Conservation (phyloP, 2,113 vertebrate species). For the Mesitornis unicolor region DNA sequence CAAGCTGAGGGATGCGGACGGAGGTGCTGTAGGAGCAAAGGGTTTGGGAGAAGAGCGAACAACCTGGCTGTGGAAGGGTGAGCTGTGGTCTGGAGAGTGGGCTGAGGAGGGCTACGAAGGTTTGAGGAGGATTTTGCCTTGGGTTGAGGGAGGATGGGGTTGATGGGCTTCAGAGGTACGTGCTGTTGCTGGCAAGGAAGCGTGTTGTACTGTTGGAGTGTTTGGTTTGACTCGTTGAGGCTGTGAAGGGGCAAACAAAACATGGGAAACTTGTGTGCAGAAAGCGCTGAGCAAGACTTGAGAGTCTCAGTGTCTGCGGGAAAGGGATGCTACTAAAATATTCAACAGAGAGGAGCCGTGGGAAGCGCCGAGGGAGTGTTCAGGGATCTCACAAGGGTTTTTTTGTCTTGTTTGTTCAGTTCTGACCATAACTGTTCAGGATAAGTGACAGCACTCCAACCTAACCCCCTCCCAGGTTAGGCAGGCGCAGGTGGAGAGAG, state of each 20-base stretch:
- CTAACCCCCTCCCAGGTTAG: background rate
- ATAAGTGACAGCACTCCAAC: background rate
- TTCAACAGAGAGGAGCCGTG: accelerated
- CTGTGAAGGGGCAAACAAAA: background rate
- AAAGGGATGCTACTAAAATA: background rate
- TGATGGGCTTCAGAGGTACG: background rate
- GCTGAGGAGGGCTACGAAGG: background rate
- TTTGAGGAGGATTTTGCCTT: background rate
- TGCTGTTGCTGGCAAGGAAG: background rate
- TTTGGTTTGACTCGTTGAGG: background rate
- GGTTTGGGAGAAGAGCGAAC: background rate
- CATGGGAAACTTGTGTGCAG: accelerated
- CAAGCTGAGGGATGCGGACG: background rate
- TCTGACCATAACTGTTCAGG: background rate
- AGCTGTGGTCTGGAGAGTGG: background rate
- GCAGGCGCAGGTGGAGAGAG: accelerated
- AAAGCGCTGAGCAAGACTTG: background rate
- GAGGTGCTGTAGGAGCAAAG: background rate
- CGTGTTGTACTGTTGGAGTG: accelerated
- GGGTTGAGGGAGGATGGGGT: background rate
- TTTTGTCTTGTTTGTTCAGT: background rate
- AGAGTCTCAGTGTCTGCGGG: background rate
- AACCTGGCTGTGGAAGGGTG: background rate
- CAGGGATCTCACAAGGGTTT: background rate
- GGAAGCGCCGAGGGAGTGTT: accelerated